Percentiles rank a stretch among this genome's conserved stretches.
These are phyloP conservation scores for Chironomus tentans DNA, from an alignment of 2,888 invertebrate species.

Conservation along the genomic window DNA sequence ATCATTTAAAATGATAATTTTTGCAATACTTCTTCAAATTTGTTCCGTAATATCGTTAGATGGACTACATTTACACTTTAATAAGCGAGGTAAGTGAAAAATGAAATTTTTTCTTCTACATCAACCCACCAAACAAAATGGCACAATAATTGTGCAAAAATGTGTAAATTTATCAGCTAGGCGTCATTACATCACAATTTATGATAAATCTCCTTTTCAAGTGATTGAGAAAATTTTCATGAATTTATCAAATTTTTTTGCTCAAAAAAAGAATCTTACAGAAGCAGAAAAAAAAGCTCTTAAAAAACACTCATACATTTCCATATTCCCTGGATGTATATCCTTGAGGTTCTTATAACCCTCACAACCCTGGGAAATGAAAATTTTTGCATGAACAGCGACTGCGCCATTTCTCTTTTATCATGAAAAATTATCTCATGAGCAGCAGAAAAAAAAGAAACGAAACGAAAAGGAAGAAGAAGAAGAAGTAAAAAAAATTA, in stretches of 20 bases:
- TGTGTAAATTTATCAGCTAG: neutral
- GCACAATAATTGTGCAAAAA: neutral
- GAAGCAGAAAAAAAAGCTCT: slow-evolving; percentile 4
- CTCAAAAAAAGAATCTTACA: neutral
- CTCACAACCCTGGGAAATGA: slow-evolving; percentile 27
- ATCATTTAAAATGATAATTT: neutral
- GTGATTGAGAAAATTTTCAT: neutral
- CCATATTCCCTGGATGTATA: slow-evolving; percentile 25
- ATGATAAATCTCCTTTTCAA: too few relatives aligned
- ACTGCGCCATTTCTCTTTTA: slow-evolving; percentile 12
- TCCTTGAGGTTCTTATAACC: slow-evolving; percentile 26
- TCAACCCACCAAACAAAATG: neutral
- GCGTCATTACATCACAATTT: neutral
- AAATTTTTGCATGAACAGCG: slow-evolving; percentile 17
- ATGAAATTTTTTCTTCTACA: neutral
- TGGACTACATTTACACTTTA: slow-evolving; percentile 18
- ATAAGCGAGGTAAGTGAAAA: slow-evolving; percentile 17
- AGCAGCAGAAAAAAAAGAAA: neutral
- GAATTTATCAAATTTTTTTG: too few relatives aligned
- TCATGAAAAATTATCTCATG: slow-evolving; percentile 1
- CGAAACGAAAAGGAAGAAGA: neutral
- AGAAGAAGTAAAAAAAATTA: neutral
- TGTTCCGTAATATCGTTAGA: slow-evolving; percentile 12
- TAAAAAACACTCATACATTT: slow-evolving; percentile 21
- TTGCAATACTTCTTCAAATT: neutral